Percentiles rank a stretch among this genome's conserved stretches.
These are phyloP conservation scores for Heliornis fulica DNA, from an alignment of 2,113 vertebrate genomes.

Conservation along the genomic window DNA sequence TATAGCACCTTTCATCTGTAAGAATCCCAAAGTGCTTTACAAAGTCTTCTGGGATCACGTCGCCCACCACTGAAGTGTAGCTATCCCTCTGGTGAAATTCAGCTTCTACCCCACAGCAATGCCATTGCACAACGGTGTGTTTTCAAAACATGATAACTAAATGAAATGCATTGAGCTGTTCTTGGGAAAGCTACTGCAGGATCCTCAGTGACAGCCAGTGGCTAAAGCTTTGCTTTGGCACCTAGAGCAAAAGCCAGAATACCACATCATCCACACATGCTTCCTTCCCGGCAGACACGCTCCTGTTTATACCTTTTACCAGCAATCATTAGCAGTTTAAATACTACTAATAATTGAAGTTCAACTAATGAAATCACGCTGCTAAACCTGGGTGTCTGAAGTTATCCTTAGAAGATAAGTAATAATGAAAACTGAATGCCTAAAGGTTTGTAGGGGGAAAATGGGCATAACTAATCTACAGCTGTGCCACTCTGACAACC, in stretches of 20 bases:
- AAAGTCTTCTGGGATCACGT: slow-evolving; percentile 37
- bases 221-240: not conserved
- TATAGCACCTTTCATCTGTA: slow-evolving; percentile 53
- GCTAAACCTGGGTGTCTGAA: not conserved
- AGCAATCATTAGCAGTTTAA: not conserved
- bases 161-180: not conserved
- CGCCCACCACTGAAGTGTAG: not conserved
- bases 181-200: not conserved
- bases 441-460: not conserved
- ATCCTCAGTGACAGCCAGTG: not conserved
- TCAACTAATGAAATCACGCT: not conserved
- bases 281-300: not conserved
- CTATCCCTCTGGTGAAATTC: not conserved
- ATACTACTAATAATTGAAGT: not conserved
- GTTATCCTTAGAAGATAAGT: not conserved
- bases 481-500: not conserved
- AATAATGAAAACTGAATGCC: not conserved
- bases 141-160: not conserved
- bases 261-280: not conserved
- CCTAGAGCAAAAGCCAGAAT: not conserved
- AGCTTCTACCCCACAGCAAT: not conserved
- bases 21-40: slow-evolving; percentile 33
- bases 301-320: not conserved
- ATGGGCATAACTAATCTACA: not conserved
- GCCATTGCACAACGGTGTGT: not conserved